A percentile compares a stretch with the other conserved stretches of the same genome.
These are phyloP conservation scores for Eulithis prunata DNA, from an alignment of 2,888 invertebrate species.

Conservation along the genomic window DNA sequence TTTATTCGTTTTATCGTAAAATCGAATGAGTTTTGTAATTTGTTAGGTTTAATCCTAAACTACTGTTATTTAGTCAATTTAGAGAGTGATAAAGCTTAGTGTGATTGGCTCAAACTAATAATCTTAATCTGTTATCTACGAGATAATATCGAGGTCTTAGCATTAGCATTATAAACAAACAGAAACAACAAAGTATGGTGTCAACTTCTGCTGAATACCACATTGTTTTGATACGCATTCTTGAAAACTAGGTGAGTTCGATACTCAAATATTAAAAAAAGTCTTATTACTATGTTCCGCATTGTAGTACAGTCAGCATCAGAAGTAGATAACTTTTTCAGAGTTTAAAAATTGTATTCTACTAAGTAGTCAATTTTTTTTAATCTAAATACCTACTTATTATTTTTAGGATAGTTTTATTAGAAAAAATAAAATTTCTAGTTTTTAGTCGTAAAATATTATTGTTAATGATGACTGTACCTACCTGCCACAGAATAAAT, in stretches of 20 bases:
- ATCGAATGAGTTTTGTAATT: constrained; percentile 28
- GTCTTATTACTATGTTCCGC: neutral
- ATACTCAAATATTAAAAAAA: neutral
- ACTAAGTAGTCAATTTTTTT: no score
- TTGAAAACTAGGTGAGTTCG: neutral
- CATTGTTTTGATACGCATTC: neutral
- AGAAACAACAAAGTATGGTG: constrained; percentile 3
- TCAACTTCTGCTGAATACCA: neutral
- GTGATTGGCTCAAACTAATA: constrained; percentile 22
- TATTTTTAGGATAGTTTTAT: no score
- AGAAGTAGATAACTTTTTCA: no score
- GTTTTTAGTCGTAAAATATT: no score
- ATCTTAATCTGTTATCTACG: constrained; percentile 21
- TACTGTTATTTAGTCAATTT: constrained; percentile 27
- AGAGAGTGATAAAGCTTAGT: constrained; percentile 31
- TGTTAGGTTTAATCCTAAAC: constrained; percentile 27
- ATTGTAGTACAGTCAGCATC: no score
- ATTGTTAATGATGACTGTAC: no score
- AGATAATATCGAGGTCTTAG: constrained; percentile 14
- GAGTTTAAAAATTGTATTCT: no score
- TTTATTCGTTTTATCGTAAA: constrained; percentile 26
- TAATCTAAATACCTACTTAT: no score
- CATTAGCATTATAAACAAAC: constrained; percentile 2
- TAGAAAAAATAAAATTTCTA: no score
- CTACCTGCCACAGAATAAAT: no score